Base-by-base conservation (phyloP, 2,113 vertebrate genomes). In the Empidonax traillii region DNA sequence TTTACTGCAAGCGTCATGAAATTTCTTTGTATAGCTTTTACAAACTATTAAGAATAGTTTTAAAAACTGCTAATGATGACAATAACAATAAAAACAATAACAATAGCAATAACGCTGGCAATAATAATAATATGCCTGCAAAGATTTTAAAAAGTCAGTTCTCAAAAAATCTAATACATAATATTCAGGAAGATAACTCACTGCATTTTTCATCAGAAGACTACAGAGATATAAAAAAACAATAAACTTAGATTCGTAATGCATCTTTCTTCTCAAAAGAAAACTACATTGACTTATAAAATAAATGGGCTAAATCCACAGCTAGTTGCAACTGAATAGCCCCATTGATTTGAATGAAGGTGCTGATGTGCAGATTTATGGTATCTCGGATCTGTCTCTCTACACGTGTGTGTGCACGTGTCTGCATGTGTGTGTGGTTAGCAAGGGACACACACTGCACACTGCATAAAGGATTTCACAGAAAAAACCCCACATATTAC, bases 261-360 rank as follows among this genome's bases (percentile, higher is more conserved):
- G 52, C 4, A 22, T 61, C 59, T 87, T 88, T 89, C 51, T 79
- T 52, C 85, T 85, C 74, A 80, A 46, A 94, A 88, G 56, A 73
- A 77, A 94, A 79, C 67, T 21, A n/a, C 74, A 95, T 30, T 77
- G 72, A 92, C 93, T 95, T 92, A 72, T 78, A 47, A 83, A 75
- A 46, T 12, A 93, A 93, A 90, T 75, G 52, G 41, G 41, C 28
- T 89, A 92, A 93, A 91, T 89, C 76, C 76, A 88, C 59, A 72
- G 85, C 52, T 65, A 78, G 75, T 11, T 71, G 69, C 41, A 91
- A 73, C 61, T 68, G 87, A 90, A 88, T 68, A 86, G 61, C 49
- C 93, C 52, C 88, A 86, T 10, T 90, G 87, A 95, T 80, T 91
- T 77, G 78, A 74, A 8, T 6, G 63, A 55, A 90, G 82, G 72